Conservation (phyloP, 2,113 vertebrate genomes). For the Onychostruthus taczanowskii region DNA sequence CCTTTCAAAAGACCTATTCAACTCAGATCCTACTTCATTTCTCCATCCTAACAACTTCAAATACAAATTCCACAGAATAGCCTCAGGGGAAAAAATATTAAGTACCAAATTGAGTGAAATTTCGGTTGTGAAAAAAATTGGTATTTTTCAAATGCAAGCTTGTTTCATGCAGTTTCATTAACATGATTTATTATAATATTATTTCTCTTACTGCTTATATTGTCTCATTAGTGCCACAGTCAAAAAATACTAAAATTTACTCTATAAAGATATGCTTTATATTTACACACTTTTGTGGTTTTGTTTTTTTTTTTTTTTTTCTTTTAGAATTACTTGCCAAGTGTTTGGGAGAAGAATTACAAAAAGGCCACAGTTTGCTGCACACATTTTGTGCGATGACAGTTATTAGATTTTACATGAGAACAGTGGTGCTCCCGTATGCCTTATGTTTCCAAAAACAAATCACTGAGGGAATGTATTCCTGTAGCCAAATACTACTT, state of each 20-base stretch:
- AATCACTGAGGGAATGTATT: not conserved
- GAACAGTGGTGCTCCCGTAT: rapidly evolving
- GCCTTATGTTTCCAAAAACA: not conserved
- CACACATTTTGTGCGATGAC: not conserved
- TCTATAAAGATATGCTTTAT: not conserved
- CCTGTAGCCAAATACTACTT: not conserved
- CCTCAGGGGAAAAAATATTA: not conserved
- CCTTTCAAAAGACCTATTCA: not conserved
- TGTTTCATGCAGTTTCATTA: not conserved
- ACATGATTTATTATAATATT: not conserved
- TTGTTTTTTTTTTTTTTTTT: not conserved
- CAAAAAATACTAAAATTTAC: not conserved
- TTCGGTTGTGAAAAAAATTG: not conserved
- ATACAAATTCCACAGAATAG: not conserved
- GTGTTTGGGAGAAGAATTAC: not conserved
- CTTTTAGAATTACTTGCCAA: not conserved
- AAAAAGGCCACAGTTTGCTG: not conserved
- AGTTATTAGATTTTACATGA: not conserved
- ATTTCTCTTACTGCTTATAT: not conserved
- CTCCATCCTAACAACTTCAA: not conserved
- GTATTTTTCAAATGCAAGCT: not conserved
- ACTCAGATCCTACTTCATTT: not conserved
- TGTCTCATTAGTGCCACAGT: not conserved
- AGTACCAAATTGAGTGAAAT: not conserved
- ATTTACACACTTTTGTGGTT: not conserved